Base-by-base conservation (phyloP, 2,797 vertebrate genomes). In the Phoebastria nigripes region DNA sequence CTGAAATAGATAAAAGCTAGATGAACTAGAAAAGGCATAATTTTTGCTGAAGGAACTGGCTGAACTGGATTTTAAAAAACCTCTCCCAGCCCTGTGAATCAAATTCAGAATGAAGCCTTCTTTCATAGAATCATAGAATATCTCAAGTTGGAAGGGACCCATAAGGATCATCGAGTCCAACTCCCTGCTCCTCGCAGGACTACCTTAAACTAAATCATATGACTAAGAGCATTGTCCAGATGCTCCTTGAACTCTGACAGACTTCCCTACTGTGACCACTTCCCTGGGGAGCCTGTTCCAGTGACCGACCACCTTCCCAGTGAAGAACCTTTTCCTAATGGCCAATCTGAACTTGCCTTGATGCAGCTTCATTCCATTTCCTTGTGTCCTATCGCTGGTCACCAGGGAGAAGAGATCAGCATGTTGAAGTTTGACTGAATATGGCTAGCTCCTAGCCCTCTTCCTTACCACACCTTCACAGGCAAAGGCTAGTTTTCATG, bases 281-380 rank as follows among this genome's bases (percentile, higher is more conserved):
- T 77, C 39, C 26, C 22, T 24, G 22, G 7, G 15, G 15, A 89
- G 1, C 5, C 52, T 71, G 18, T 51, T 82, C 12, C 52, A 51
- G 47, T 29, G 33, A 59, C 25, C 0, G 0, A 15, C 5, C 26
- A 58, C 6, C 2, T 9, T 67, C 35, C 2, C 42, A 24, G 7
- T 1, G 3, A 54, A 29, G 42, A 67, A 4, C 11, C 1, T 47
- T 74, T 78, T 74, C 29, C 21, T 58, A 12, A 17, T 15, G 6
- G 35, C 15, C 58, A 71, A 0, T 15, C 5, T 31, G 66, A 89
- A 52, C 20, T 84, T 78, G 12, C 4, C 7, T 8, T 42, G 51
- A 7, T 0, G 0, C 24, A 59, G 6, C 18, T 42, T 42, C 2
- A 2, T 59, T 89, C 31, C 44, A 31, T 73, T 39, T n/a, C 16